Percentiles rank a stretch among this genome's conserved stretches.
phyloP scores from a whole-genome alignment of 2,888 invertebrate genomes.

The Agriopis aurantiaria region DNA sequence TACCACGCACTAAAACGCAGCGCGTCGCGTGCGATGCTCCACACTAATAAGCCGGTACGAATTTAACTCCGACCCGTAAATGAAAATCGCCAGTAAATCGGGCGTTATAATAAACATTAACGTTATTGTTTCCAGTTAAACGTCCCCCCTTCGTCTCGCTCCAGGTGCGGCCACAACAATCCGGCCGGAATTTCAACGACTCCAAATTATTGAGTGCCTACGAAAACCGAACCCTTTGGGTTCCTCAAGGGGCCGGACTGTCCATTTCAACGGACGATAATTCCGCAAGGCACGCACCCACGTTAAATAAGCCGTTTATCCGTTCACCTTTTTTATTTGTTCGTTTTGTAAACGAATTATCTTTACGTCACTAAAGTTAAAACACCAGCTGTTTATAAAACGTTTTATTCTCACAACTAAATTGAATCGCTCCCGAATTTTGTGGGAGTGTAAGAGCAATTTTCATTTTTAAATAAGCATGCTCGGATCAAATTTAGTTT shows the following conservation, averaged over 20 bases:
- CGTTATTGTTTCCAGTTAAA: conserved; percentile 81
- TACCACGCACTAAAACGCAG: conserved; percentile 73
- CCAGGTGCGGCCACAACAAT: conserved; percentile 79
- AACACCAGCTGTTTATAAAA: background rate
- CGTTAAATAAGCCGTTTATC: conserved; percentile 72
- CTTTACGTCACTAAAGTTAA: conserved; percentile 24
- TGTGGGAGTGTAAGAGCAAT: background rate
- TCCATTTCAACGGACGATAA: conserved; percentile 79
- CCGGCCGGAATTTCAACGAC: conserved; percentile 83
- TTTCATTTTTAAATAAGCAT: conserved; percentile 16
- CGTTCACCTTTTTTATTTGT: conserved; percentile 62
- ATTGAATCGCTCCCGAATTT: conserved; percentile 7
- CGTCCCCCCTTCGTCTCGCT: conserved; percentile 49
- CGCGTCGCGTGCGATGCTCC: conserved; percentile 60
- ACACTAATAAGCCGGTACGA: conserved; percentile 74
- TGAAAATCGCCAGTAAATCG: conserved; percentile 83
- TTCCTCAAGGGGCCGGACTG: conserved; percentile 81
- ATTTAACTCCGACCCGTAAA: conserved; percentile 76
- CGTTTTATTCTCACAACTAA: conserved; percentile 3
- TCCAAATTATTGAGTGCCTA: conserved; percentile 84
- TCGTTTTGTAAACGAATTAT: conserved; percentile 44
- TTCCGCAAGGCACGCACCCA: conserved; percentile 70
- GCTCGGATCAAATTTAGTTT: conserved; percentile 22
- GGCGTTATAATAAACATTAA: conserved; percentile 84
- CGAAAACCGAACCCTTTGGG: conserved; percentile 80